Evolutionary conservation across 2,888 invertebrate species (phyloP).

Genomic region (Itoplectis maculator): DNA sequence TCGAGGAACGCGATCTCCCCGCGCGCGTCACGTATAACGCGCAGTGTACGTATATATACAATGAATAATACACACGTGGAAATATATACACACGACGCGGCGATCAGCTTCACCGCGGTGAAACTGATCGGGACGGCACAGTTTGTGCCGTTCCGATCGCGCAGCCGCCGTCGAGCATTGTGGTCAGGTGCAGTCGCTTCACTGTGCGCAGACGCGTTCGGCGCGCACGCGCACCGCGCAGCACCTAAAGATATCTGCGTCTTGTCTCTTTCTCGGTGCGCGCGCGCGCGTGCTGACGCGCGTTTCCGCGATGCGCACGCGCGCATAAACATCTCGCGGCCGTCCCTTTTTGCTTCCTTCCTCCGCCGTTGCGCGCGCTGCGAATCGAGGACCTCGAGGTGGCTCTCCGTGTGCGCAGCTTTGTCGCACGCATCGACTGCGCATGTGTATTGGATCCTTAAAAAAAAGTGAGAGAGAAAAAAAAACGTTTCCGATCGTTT

Average conservation of each 20-base stretch:
- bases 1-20: conserved; percentile 64
- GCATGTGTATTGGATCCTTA: conserved; percentile 10
- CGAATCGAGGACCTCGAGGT: neutral
- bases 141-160: conserved; percentile 25
- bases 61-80: neutral
- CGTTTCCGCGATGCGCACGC: conserved; percentile 56
- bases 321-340: conserved; percentile 8
- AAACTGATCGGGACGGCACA: conserved; percentile 24
- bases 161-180: conserved; percentile 3
- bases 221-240: neutral
- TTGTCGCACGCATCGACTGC: conserved; percentile 17
- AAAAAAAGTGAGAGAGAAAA: too few relatives aligned
- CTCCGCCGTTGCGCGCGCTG: conserved; percentile 4
- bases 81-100: too few relatives aligned
- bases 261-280: conserved; percentile 4
- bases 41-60: neutral
- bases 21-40: conserved; percentile 25
- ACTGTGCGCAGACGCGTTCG: neutral
- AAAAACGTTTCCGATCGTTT: conserved; percentile 45
- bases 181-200: conserved; percentile 20
- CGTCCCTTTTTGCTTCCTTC: conserved; percentile 20
- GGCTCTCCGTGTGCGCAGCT: neutral
- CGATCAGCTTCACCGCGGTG: neutral
- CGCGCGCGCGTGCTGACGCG: conserved; percentile 47
- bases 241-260: conserved; percentile 46